Evolutionary conservation across 2,113 vertebrate species (phyloP), one percentile per base, ranked within the genome.

Genomic region (Clarias macrocephalus): DNA sequence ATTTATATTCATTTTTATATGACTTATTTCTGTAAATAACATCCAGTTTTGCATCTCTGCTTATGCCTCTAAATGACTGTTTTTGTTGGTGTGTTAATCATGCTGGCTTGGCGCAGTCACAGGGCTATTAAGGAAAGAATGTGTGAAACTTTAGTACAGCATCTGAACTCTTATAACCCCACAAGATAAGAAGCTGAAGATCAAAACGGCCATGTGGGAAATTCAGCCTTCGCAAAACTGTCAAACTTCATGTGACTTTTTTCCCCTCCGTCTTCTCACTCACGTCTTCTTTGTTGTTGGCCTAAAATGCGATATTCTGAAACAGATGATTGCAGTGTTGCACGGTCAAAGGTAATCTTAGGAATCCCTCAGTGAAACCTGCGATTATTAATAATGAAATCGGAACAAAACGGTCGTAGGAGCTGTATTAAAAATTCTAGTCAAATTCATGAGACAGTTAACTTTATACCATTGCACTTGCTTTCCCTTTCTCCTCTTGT

Each of bases 161-260:
- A 23, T 37, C 5, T 66, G 76, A 86, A 88, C 76, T 84, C 57
- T 68, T 70, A 77, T 87, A 83, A 90, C 87, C 82, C 82, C 48
- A 37, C 3, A 60, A 57, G 28, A 48, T 83, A 84, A 57, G 72
- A 70, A 48, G 73, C 33, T 57, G 42, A 70, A 82, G 65, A 77
- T 85, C 54, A 90, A 85, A 85, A 48, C 68, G 63, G 76, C 42
- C 65, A 80, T 85, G 62, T 62, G 76, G 83, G 83, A 85, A 63
- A 52, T 84, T 70, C 63, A 66, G 65, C 33, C 77, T 70, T 21
- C 21, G 13, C 70, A 85, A 85, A 84, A 28, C 28, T 66, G 28
- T n/a, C 48, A 72, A 70, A 76, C 83, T 75, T 59, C 33, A 37
- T 62, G 54, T 75, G 33, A 12, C 83, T 28, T 72, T 9, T 82